Percentiles rank a stretch among this genome's conserved stretches.
Evolutionary conservation across 2,888 invertebrate genomes (phyloP).

Genomic region (Oscheius sp.): DNA sequence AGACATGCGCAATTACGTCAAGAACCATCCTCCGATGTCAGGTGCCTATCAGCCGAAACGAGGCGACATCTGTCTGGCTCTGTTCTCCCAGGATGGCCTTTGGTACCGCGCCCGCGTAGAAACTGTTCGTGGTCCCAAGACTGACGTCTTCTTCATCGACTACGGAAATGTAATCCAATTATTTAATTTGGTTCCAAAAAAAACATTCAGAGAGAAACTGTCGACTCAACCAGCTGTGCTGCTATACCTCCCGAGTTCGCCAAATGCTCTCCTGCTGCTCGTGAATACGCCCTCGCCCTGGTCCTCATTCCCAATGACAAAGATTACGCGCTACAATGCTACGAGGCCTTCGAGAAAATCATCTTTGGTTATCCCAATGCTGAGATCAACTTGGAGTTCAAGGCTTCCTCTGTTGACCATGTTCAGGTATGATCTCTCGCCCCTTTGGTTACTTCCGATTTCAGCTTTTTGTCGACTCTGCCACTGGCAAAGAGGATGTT

Average conservation of each 20-base stretch:
- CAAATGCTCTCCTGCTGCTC: conserved; percentile 81
- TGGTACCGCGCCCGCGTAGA: conserved; percentile 98
- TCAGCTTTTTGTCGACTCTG: conserved; percentile 50
- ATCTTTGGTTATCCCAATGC: conserved; percentile 46
- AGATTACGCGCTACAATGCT: conserved; percentile 21
- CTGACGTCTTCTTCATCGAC: conserved; percentile 89
- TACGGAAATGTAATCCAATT: conserved; percentile 84
- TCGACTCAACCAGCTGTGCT: conserved; percentile 83
- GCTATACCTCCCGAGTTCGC: conserved; percentile 84
- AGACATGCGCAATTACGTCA: conserved; percentile 87
- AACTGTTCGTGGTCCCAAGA: conserved; percentile 80
- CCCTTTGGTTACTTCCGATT: conserved; percentile 8
- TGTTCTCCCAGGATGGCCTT: conserved; percentile 87
- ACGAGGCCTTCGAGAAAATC: conserved; percentile 21
- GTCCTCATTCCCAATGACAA: conserved; percentile 85
- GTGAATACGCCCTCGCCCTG: conserved; percentile 87
- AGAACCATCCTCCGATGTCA: conserved; percentile 85
- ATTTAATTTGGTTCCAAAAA: background rate
- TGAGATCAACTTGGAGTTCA: conserved; percentile 70
- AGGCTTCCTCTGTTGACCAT: conserved; percentile 49
- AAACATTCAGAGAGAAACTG: conserved; percentile 80
- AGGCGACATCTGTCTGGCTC: conserved; percentile 88
- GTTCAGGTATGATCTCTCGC: conserved; percentile 45
- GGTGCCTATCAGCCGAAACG: conserved; percentile 79
- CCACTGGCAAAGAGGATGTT: conserved; percentile 79